Evolutionary conservation across 2,888 invertebrate genomes (phyloP).

Genomic region (Dermolepida albohirtum): DNA sequence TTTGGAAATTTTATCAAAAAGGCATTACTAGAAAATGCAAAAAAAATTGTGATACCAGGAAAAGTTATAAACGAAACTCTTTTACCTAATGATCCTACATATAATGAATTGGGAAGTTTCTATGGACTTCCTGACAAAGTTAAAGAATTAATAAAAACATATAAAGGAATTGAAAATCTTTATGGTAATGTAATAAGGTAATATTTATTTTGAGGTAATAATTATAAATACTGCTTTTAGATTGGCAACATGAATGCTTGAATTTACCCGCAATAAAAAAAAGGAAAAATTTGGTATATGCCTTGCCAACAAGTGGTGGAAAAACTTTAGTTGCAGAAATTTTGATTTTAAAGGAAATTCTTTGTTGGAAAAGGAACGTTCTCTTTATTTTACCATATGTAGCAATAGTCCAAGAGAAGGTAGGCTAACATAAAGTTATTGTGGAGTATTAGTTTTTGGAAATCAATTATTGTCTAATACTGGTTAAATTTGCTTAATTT

Average conservation of each 20-base stretch:
- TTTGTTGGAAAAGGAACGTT: constrained; percentile 84
- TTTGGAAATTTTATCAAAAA: constrained; percentile 56
- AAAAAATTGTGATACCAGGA: constrained; percentile 50
- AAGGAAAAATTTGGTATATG: constrained; percentile 88
- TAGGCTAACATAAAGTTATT: constrained; percentile 58
- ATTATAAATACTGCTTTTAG: constrained; percentile 66
- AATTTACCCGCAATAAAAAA: constrained; percentile 78
- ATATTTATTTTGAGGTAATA: constrained; percentile 1
- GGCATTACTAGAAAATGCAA: constrained; percentile 58
- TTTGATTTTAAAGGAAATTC: constrained; percentile 86
- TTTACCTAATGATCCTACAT: constrained; percentile 35
- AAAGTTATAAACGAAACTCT: constrained; percentile 47
- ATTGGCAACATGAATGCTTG: constrained; percentile 95
- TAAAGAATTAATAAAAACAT: constrained; percentile 76
- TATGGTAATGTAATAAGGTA: constrained; percentile 75
- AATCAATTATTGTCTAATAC: too few relatives aligned
- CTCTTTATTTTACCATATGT: constrained; percentile 94
- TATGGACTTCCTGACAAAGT: constrained; percentile 83
- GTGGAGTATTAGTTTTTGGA: too few relatives aligned
- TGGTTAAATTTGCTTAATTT: too few relatives aligned
- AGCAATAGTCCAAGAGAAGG: constrained; percentile 97
- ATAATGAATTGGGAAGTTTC: constrained; percentile 68
- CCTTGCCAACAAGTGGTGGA: constrained; percentile 95
- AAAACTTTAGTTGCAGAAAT: constrained; percentile 98
- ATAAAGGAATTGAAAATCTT: constrained; percentile 82